A percentile compares a stretch with the other conserved stretches of the same genome.
These are phyloP conservation scores for Keiferia lycopersicella DNA, from an alignment of 2,888 invertebrate species.

Conservation along the genomic window DNA sequence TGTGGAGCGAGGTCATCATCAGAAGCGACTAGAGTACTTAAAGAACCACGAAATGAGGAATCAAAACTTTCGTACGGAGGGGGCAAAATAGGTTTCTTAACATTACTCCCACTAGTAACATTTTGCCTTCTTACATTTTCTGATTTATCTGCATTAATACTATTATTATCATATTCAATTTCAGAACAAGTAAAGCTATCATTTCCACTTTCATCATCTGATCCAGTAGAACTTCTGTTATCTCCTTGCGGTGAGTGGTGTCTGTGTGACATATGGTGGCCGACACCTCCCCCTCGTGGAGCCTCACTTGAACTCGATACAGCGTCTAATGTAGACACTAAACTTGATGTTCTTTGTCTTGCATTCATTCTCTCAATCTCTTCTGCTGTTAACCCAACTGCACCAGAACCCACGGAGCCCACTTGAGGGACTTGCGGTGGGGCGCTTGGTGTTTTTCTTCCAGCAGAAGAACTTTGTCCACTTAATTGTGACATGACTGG, in stretches of 20 bases:
- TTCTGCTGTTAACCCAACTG: conserved; percentile 94
- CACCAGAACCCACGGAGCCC: conserved; percentile 83
- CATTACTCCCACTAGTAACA: conserved; percentile 75
- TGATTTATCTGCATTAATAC: conserved; percentile 89
- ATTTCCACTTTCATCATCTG: conserved; percentile 96
- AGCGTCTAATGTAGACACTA: conserved; percentile 95
- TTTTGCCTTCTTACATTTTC: conserved; percentile 83
- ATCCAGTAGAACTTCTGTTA: conserved; percentile 88
- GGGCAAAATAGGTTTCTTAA: conserved; percentile 86
- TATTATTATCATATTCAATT: conserved; percentile 97
- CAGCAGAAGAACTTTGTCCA: conserved; percentile 91
- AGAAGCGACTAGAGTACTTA: conserved; percentile 95
- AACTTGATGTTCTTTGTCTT: conserved; percentile 92
- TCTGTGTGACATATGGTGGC: conserved; percentile 86
- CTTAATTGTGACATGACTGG: conserved; percentile 96
- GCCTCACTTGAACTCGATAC: conserved; percentile 95
- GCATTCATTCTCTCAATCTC: conserved; percentile 95
- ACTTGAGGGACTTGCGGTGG: conserved; percentile 86
- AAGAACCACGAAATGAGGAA: conserved; percentile 95
- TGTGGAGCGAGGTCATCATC: conserved; percentile 94
- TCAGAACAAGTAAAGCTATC: conserved; percentile 99
- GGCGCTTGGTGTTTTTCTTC: conserved; percentile 86
- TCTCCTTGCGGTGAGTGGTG: conserved; percentile 88
- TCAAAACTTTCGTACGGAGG: conserved; percentile 95
- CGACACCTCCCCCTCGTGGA: conserved; percentile 84